phyloP scores from a whole-genome alignment of 2,888 invertebrate species.

The Cheilosia scutellata region DNA sequence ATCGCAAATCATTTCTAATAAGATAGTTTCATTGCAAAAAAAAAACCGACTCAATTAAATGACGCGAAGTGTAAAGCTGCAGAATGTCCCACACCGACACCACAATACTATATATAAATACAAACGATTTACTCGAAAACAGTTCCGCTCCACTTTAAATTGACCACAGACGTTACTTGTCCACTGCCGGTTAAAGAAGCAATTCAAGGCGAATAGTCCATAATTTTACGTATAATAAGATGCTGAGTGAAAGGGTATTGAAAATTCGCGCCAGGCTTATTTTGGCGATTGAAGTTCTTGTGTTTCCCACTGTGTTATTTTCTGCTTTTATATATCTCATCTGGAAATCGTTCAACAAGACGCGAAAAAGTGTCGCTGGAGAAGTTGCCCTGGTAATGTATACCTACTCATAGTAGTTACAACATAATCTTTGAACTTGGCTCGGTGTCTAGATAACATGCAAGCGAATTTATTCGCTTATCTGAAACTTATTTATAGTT shows the following conservation, averaged over 20 bases:
- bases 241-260: neutral
- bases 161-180: neutral
- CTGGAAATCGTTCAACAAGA: neutral
- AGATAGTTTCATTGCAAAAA: too few relatives aligned
- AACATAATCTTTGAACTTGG: too few relatives aligned
- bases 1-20: too few relatives aligned
- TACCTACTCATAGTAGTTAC: neutral
- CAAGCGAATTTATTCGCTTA: too few relatives aligned
- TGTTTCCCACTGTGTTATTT: conserved; percentile 15
- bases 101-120: too few relatives aligned
- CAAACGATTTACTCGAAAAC: too few relatives aligned
- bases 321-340: neutral
- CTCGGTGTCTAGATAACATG: too few relatives aligned
- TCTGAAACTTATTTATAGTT: too few relatives aligned
- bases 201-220: neutral
- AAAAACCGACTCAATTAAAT: too few relatives aligned
- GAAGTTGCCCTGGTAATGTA: conserved; percentile 46
- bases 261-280: conserved; percentile 29
- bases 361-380: conserved; percentile 14
- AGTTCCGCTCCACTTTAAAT: neutral
- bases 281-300: neutral
- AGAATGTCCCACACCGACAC: too few relatives aligned
- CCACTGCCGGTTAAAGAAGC: neutral
- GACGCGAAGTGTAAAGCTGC: too few relatives aligned
- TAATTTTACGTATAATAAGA: neutral